Percentiles rank a stretch among this genome's conserved stretches.
phyloP scores from a whole-genome alignment of 2,797 vertebrate genomes.

The Yasuhikotakia modesta region DNA sequence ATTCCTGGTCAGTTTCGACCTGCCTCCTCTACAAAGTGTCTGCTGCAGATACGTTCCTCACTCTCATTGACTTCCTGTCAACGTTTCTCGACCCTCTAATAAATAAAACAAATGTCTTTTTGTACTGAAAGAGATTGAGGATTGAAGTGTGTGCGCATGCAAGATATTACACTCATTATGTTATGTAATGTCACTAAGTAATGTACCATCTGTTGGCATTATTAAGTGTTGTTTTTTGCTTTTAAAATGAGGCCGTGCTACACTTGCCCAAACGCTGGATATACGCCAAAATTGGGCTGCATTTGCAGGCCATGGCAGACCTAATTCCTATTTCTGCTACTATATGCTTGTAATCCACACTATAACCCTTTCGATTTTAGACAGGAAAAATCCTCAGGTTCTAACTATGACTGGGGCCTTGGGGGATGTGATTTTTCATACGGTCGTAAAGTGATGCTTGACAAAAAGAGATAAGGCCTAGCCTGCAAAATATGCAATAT shows the following conservation, averaged over 20 bases:
- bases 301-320: conserved; percentile 45
- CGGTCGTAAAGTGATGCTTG: conserved; percentile 2
- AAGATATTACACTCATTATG: background rate
- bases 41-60: conserved; percentile 45
- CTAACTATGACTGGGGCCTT: conserved; percentile 5
- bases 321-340: conserved; percentile 48
- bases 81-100: conserved; percentile 16
- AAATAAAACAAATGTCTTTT: conserved; percentile 47
- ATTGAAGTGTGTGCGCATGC: background rate
- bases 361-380: conserved; percentile 21
- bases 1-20: conserved; percentile 53
- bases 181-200: conserved; percentile 6
- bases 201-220: conserved; percentile 9
- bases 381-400: conserved; percentile 19
- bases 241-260: conserved; percentile 33
- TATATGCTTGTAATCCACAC: conserved; percentile 27
- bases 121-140: conserved; percentile 1
- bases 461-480: conserved; percentile 3
- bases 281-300: conserved; percentile 11
- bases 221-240: background rate
- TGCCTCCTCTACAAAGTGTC: conserved; percentile 51
- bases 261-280: conserved; percentile 15
- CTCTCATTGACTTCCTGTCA: conserved; percentile 37
- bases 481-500: conserved; percentile 6
- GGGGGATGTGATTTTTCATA: conserved; percentile 14